A percentile compares a stretch with the other conserved stretches of the same genome.
These are phyloP conservation scores for Saguinus oedipus DNA, from an alignment of 2,797 vertebrate genomes.

Conservation along the genomic window DNA sequence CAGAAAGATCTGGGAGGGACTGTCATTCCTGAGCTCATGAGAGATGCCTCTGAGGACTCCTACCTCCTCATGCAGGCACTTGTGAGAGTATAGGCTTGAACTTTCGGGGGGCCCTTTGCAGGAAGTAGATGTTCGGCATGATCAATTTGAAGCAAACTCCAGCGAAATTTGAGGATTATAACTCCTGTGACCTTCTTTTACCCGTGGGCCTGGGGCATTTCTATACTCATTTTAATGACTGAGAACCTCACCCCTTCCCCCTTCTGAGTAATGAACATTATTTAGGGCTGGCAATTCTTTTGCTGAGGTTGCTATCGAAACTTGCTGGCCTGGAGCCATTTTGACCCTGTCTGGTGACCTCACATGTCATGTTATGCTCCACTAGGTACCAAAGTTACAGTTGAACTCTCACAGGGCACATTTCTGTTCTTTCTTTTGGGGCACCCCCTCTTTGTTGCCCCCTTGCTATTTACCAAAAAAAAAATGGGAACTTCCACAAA, in stretches of 20 bases:
- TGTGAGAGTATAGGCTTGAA: background rate
- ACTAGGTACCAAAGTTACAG: background rate
- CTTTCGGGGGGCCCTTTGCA: background rate
- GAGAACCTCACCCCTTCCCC: background rate
- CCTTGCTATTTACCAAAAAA: background rate
- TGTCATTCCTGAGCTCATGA: background rate
- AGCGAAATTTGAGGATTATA: background rate
- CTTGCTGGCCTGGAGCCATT: background rate
- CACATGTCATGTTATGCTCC: background rate
- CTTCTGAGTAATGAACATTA: background rate
- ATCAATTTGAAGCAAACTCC: background rate
- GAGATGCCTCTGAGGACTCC: background rate
- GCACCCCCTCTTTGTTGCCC: background rate
- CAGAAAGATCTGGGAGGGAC: background rate
- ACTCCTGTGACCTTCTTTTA: background rate
- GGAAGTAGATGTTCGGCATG: background rate
- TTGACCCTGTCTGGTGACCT: background rate
- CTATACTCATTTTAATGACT: background rate
- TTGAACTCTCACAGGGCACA: background rate
- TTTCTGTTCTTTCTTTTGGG: background rate
- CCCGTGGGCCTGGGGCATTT: background rate
- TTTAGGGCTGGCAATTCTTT: conserved; percentile 27
- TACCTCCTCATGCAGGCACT: background rate
- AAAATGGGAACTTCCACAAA: background rate
- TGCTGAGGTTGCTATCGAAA: conserved; percentile 22